These are phyloP conservation scores for Callocephalon fimbriatum DNA, from an alignment of 2,113 vertebrate genomes.

Conservation along the genomic window DNA sequence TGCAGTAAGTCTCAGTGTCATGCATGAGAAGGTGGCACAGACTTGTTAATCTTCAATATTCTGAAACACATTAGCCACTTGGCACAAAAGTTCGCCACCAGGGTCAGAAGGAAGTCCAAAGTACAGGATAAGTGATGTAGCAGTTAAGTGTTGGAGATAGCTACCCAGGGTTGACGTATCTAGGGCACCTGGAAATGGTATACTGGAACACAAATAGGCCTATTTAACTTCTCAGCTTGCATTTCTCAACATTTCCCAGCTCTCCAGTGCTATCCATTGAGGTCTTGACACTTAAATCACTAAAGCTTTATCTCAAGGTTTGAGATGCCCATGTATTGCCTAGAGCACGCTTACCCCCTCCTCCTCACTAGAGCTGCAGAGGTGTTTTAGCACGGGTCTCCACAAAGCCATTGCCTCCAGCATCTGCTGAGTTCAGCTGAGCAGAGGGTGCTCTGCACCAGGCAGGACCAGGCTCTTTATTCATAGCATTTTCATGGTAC, in stretches of 20 bases:
- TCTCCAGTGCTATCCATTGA: background rate
- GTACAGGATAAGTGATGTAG: background rate
- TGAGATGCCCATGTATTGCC: background rate
- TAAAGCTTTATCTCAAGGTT: background rate
- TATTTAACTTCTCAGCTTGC: background rate
- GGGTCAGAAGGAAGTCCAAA: background rate
- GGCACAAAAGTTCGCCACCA: background rate
- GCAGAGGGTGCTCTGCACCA: background rate
- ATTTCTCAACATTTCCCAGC: background rate
- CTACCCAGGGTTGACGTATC: too few species aligned
- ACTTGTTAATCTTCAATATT: background rate
- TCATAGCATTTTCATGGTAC: background rate
- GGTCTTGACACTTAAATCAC: background rate
- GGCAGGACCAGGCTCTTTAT: background rate
- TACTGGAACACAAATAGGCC: background rate
- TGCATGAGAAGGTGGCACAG: background rate
- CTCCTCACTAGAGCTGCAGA: background rate
- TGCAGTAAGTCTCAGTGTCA: background rate
- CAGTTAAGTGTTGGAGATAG: too few species aligned
- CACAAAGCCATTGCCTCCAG: background rate
- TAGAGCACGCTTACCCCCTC: background rate
- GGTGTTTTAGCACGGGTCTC: background rate
- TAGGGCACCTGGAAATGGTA: background rate
- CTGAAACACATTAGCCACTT: background rate
- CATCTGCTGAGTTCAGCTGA: background rate